Evolutionary conservation across 2,113 vertebrate species (phyloP).

Genomic region (Microtus montanus): DNA sequence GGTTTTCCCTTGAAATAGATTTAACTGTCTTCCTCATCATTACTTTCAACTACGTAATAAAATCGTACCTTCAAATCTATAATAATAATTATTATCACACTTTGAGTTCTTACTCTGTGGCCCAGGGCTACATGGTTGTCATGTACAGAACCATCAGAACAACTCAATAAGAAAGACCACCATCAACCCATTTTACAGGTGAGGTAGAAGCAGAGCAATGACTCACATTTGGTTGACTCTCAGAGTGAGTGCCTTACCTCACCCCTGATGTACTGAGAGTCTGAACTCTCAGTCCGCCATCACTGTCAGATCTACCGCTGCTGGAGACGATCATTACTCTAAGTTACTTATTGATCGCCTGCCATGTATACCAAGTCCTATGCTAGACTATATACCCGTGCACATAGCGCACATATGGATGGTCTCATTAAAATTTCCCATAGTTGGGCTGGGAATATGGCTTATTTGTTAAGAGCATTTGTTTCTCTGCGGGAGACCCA

Average conservation of each 20-base stretch:
- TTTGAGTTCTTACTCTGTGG: neutral
- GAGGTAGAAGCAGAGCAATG: neutral
- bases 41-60: conserved; percentile 11
- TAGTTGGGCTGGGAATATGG: neutral
- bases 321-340: neutral
- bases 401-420: neutral
- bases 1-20: neutral
- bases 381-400: neutral
- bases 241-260: neutral
- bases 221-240: neutral
- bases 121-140: neutral
- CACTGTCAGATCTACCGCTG: neutral
- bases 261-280: neutral
- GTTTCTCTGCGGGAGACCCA: neutral
- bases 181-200: neutral
- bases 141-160: neutral
- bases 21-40: neutral
- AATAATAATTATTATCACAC: neutral
- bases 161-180: neutral
- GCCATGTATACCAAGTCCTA: neutral
- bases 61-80: neutral
- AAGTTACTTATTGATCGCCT: neutral
- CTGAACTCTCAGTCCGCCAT: neutral
- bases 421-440: neutral
- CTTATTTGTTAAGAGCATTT: neutral